A percentile compares a stretch with the other conserved stretches of the same genome.
Evolutionary conservation across 2,888 invertebrate genomes (phyloP).

Genomic region (Caenorhabditis auriculariae): DNA sequence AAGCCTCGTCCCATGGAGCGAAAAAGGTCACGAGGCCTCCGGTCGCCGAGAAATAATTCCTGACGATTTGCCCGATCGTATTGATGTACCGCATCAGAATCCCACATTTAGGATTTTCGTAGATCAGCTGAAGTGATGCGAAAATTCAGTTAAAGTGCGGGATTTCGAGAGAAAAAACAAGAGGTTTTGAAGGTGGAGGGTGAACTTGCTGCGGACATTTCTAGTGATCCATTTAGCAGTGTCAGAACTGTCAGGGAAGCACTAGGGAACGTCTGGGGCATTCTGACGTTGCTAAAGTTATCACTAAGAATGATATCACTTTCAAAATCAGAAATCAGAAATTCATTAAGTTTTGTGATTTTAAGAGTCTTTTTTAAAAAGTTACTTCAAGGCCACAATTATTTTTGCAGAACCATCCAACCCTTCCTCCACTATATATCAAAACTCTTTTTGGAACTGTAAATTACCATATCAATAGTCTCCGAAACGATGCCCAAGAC

Average conservation of each 20-base stretch:
- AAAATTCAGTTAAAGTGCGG: too few relatives aligned
- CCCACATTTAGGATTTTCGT: conserved; percentile 52
- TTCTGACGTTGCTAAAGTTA: too few relatives aligned
- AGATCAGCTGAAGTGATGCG: conserved; percentile 45
- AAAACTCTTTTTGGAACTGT: neutral
- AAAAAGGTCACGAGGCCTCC: conserved; percentile 62
- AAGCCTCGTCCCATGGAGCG: conserved; percentile 64
- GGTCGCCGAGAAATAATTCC: conserved; percentile 61
- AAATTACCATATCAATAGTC: conserved; percentile 59
- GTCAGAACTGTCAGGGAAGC: too few relatives aligned
- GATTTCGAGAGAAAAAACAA: too few relatives aligned
- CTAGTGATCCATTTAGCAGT: too few relatives aligned
- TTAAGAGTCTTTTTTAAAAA: too few relatives aligned
- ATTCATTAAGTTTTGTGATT: too few relatives aligned
- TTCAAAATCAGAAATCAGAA: too few relatives aligned
- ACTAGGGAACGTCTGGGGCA: too few relatives aligned
- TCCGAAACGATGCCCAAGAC: conserved; percentile 63
- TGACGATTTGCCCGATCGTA: conserved; percentile 58
- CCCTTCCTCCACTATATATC: neutral
- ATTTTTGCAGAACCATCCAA: neutral
- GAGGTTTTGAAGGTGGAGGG: too few relatives aligned
- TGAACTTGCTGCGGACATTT: too few relatives aligned
- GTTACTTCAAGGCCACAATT: neutral
- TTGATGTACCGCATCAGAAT: conserved; percentile 63
- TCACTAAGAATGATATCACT: too few relatives aligned